Evolutionary conservation across 2,797 vertebrate species (phyloP).

Genomic region (Luscinia megarhynchos): DNA sequence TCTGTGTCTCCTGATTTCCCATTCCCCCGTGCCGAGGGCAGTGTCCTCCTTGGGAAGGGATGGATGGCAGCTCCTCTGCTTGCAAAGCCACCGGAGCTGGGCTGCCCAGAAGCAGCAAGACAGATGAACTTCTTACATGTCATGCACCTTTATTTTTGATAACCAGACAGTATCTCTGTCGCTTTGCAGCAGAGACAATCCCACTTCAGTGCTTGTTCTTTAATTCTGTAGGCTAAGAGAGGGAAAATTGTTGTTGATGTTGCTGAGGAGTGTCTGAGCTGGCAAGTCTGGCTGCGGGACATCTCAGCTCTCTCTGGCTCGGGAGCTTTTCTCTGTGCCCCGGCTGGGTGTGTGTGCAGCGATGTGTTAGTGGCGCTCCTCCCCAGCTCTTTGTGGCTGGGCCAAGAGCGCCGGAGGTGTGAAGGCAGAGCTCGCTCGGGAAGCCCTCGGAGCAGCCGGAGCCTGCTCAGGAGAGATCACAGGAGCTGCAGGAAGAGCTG

Average conservation of each 20-base stretch:
- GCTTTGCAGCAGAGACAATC: not conserved
- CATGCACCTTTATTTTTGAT: not conserved
- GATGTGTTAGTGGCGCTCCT: not conserved
- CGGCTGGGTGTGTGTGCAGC: not conserved
- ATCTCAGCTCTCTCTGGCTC: not conserved
- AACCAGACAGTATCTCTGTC: not conserved
- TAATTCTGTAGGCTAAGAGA: not conserved
- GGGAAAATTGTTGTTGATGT: not conserved
- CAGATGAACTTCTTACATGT: not conserved
- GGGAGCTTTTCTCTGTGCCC: not conserved
- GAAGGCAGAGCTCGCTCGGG: not conserved
- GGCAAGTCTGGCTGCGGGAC: not conserved
- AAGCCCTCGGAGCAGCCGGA: not conserved
- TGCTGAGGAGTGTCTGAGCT: not conserved
- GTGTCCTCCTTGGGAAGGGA: not conserved
- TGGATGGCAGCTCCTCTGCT: not conserved
- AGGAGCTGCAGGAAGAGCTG: constrained; percentile 51
- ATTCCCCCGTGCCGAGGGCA: accelerated
- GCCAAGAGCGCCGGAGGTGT: not conserved
- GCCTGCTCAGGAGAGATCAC: constrained; percentile 28
- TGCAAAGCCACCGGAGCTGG: not conserved
- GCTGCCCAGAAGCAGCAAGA: not conserved
- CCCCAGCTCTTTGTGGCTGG: not conserved
- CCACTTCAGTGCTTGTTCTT: not conserved
- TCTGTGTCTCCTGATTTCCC: not conserved